Conservation (phyloP, 2,888 invertebrate genomes). For the Balanococcus diminutus region DNA sequence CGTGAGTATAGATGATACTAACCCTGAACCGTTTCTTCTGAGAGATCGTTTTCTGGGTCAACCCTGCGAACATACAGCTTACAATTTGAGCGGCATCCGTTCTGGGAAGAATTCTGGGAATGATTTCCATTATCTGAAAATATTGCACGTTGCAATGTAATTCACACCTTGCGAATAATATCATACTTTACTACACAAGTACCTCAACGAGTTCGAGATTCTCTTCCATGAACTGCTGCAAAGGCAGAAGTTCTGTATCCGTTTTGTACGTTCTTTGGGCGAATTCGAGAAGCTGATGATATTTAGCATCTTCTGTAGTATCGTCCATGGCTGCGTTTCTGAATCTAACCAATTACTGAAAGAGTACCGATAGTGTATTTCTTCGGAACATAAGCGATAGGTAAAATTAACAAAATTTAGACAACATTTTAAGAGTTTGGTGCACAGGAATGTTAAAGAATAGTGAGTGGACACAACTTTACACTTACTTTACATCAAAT, state of each 20-base stretch:
- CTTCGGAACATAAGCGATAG: too few relatives aligned
- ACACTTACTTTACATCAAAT: too few relatives aligned
- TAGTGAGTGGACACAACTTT: too few relatives aligned
- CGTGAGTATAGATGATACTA: background rate
- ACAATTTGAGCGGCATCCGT: conserved; percentile 13
- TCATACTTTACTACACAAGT: background rate
- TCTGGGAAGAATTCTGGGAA: background rate
- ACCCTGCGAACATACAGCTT: conserved; percentile 35
- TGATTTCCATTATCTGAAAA: conserved; percentile 30
- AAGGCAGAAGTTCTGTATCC: conserved; percentile 34
- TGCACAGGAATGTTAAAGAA: too few relatives aligned
- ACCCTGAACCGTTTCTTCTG: conserved; percentile 49
- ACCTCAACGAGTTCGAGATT: conserved; percentile 45
- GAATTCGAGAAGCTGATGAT: conserved; percentile 4
- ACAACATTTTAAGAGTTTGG: too few relatives aligned
- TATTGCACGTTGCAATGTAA: background rate
- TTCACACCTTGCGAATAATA: background rate
- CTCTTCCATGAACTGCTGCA: conserved; percentile 35
- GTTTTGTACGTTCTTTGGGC: conserved; percentile 27
- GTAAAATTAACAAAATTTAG: too few relatives aligned
- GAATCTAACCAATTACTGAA: too few relatives aligned
- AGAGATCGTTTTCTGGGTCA: conserved; percentile 33
- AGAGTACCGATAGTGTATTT: too few relatives aligned
- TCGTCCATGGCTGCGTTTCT: too few relatives aligned
- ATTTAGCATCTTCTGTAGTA: conserved; percentile 42